Evolutionary conservation across 2,113 vertebrate genomes (phyloP).

Genomic region (Tringa solitaria): DNA sequence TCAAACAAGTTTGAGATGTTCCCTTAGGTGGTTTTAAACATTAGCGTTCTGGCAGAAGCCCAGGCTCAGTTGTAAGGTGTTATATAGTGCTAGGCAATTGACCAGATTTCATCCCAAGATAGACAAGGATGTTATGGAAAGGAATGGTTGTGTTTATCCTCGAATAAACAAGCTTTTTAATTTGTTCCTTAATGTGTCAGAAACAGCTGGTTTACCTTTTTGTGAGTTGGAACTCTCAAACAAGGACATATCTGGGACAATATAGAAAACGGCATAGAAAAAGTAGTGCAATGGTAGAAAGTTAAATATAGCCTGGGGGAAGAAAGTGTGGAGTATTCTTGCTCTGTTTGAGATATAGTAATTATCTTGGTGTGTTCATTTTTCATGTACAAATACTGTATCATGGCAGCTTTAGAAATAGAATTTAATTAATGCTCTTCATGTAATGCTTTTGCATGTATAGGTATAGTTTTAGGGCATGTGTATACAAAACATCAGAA

Average conservation of each 20-base stretch:
- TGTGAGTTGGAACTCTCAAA: neutral
- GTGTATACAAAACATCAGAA: neutral
- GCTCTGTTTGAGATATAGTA: neutral
- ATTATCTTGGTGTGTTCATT: neutral
- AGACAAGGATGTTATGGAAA: neutral
- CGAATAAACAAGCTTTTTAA: neutral
- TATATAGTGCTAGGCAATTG: neutral
- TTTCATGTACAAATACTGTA: neutral
- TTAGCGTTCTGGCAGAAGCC: neutral
- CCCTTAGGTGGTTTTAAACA: slow-evolving; percentile 1
- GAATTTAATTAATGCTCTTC: neutral
- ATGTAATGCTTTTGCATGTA: neutral
- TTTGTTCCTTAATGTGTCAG: neutral
- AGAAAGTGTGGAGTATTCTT: neutral
- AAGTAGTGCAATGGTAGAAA: neutral
- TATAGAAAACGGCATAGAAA: neutral
- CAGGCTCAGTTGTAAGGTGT: neutral
- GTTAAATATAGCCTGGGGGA: neutral
- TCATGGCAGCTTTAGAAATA: neutral
- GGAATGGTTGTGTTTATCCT: neutral
- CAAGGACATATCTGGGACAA: neutral
- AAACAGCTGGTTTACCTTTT: neutral
- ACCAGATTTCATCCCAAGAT: neutral
- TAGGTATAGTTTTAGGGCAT: neutral
- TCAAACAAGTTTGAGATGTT: neutral